Evolutionary conservation across 1,140 invertebrate genomes (phyloP), one percentile per base, ranked within the genome.

Genomic region (Lepidostoma basale): DNA sequence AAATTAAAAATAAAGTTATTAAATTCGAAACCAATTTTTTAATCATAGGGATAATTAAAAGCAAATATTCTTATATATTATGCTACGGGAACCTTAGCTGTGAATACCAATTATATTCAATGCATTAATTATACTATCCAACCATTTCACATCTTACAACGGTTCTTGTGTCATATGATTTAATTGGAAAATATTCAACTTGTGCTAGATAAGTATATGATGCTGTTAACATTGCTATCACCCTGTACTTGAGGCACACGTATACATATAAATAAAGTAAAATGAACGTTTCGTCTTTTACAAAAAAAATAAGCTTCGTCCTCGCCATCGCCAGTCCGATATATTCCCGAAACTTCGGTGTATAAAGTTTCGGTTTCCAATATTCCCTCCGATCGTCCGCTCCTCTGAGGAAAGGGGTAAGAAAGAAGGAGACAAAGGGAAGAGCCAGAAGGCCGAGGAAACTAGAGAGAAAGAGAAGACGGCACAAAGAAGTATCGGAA

Each of bases 401-500:
- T 20, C 12, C 33, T 22, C 30, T 1, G 22, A 59, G 69, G 23
- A 70, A 70, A 67, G 69, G 69, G 69, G 69, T 71, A 71, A 71
- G 36, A 14, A 52, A 23, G 23, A 25, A 33, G 18, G 18, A 14
- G 62, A 54, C 16, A 66, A 58, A 52, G 56, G 64, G 59, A 64
- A 65, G 62, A 65, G 23, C 30, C 44, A 54, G 56, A 69, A 40
- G 45, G 62, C 26, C 20, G 36, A 42, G 47, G 60, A 14, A 58
- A 63, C 14, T 33, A 12, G 28, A 14, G 16, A 52, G 62, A 58
- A 44, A 56, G 54, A 16, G 64, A 44, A 8, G 65, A 33, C 22
- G 62, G 47, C 47, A 40, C 30, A 62, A 52, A 70, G 64, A 66
- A 71, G 69, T 71, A 71, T 71, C 69, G 69, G 62, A 67, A 71